These are phyloP conservation scores for Potamilus streckersoni DNA, from an alignment of 1,140 invertebrate genomes.

Conservation along the genomic window DNA sequence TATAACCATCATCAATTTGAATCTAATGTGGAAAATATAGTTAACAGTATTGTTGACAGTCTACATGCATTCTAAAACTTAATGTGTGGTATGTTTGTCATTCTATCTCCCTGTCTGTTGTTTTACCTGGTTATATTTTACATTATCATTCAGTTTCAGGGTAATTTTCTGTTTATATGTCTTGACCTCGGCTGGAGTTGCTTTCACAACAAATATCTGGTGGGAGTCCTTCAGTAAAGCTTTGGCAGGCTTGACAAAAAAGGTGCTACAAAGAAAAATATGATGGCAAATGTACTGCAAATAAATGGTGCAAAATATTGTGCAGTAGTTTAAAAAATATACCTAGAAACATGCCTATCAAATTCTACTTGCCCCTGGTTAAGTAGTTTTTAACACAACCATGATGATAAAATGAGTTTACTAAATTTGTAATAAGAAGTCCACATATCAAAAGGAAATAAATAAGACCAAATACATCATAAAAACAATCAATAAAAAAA, in stretches of 20 bases:
- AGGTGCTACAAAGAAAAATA: conserved; percentile 45
- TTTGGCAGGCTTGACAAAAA: conserved; percentile 57
- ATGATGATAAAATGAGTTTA: no score
- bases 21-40: no score
- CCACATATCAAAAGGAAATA: not conserved
- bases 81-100: no score
- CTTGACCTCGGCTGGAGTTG: conserved; percentile 52
- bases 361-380: no score
- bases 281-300: not conserved
- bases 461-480: not conserved
- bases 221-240: conserved; percentile 54
- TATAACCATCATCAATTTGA: no score
- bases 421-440: no score
- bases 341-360: not conserved
- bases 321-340: not conserved
- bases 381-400: no score
- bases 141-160: conserved; percentile 58
- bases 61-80: no score
- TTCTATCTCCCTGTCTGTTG: no score
- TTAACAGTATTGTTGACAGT: no score
- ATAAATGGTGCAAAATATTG: not conserved
- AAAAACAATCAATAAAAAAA: no score
- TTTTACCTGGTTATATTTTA: conserved; percentile 59
- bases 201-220: conserved; percentile 61
- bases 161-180: conserved; percentile 53